These are phyloP conservation scores for Alouatta palliata DNA, from an alignment of 2,113 vertebrate genomes.

Conservation along the genomic window DNA sequence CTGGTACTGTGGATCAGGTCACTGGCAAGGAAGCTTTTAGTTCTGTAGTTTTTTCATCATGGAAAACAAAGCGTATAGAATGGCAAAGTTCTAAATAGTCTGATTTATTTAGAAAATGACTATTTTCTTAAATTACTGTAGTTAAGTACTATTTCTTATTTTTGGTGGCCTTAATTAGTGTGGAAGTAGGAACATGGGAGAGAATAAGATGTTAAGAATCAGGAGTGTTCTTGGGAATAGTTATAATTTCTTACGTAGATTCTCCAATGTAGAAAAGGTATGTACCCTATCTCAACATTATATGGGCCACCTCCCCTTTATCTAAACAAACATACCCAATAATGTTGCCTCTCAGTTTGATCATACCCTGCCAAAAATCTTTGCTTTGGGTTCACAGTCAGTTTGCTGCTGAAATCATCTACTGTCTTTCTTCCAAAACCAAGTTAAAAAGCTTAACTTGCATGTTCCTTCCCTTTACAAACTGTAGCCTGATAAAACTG, in stretches of 20 bases:
- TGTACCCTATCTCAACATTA: neutral
- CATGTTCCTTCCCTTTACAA: neutral
- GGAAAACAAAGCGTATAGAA: neutral
- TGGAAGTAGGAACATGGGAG: neutral
- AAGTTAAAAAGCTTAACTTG: constrained; percentile 14
- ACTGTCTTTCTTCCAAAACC: constrained; percentile 32
- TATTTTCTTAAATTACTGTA: neutral
- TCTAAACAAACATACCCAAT: neutral
- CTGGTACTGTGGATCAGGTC: neutral
- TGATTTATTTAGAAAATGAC: constrained; percentile 8
- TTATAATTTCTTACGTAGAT: neutral
- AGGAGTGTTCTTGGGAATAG: neutral
- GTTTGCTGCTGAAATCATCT: neutral
- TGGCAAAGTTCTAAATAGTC: neutral
- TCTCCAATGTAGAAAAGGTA: neutral
- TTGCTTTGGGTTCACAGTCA: constrained; percentile 12
- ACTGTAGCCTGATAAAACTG: neutral
- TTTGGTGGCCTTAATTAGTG: neutral
- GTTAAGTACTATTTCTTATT: constrained; percentile 21
- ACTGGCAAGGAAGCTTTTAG: neutral
- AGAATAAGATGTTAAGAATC: neutral
- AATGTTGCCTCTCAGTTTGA: neutral
- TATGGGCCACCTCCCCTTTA: neutral
- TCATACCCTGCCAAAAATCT: neutral
- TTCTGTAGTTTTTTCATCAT: neutral